Conservation (phyloP, 2,113 vertebrate genomes). For the Tragulus kanchil region DNA sequence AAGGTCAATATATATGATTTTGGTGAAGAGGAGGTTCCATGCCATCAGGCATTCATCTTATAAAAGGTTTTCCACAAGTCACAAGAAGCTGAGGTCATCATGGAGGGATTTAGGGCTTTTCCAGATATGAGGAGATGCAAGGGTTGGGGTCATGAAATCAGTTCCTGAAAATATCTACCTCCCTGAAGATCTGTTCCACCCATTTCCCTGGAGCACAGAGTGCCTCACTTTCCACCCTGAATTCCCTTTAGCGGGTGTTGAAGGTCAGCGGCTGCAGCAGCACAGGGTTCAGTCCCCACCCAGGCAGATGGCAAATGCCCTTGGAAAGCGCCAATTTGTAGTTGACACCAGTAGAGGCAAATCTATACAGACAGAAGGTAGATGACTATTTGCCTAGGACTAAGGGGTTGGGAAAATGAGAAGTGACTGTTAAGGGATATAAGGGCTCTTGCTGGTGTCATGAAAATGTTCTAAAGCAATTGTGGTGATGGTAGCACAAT, state of each 20-base stretch:
- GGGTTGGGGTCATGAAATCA: not conserved
- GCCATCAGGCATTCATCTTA: not conserved
- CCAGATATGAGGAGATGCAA: not conserved
- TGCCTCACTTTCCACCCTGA: not conserved
- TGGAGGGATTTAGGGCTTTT: not conserved
- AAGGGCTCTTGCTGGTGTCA: not conserved
- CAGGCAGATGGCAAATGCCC: not conserved
- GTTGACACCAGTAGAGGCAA: not conserved
- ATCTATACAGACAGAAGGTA: not conserved
- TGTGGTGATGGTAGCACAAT: not conserved
- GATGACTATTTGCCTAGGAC: not conserved
- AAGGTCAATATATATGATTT: not conserved
- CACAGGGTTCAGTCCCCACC: rapidly evolving
- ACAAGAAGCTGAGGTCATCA: not conserved
- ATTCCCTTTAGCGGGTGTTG: not conserved
- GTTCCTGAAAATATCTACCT: not conserved
- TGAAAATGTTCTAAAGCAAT: not conserved
- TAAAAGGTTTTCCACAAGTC: not conserved
- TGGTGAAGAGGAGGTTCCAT: not conserved
- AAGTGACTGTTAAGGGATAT: not conserved
- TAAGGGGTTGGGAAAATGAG: not conserved
- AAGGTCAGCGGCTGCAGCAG: not conserved
- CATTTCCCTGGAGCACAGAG: not conserved
- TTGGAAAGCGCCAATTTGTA: not conserved
- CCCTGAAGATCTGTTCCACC: not conserved